A percentile compares a stretch with the other conserved stretches of the same genome.
phyloP scores from a whole-genome alignment of 2,797 vertebrate genomes.

The Diplodus puntazzo region DNA sequence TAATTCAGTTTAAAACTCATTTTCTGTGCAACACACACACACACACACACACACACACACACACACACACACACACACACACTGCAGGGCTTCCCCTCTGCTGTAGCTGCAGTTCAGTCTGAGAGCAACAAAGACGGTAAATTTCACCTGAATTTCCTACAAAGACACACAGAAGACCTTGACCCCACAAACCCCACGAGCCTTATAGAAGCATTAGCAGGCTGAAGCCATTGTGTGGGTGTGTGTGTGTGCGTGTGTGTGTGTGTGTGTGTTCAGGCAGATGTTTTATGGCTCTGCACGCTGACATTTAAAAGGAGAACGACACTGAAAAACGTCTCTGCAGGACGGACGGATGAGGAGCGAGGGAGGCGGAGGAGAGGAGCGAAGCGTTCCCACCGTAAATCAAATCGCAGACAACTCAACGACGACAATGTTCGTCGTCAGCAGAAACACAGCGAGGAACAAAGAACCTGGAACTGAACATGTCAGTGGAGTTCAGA shows the following conservation, averaged over 20 bases:
- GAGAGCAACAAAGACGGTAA: constrained; percentile 33
- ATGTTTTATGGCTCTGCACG: constrained; percentile 51
- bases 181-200: constrained; percentile 65
- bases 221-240: constrained; percentile 5
- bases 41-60: constrained; percentile 14
- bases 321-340: constrained; percentile 84
- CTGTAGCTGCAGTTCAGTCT: background rate
- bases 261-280: constrained; percentile 23
- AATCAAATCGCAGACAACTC: constrained; percentile 73
- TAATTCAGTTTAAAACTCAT: background rate
- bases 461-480: background rate
- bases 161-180: constrained; percentile 61
- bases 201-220: constrained; percentile 47
- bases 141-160: constrained; percentile 56
- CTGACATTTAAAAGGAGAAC: constrained; percentile 60
- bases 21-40: background rate
- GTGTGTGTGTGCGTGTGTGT: constrained; percentile 8
- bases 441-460: background rate
- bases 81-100: constrained; percentile 18
- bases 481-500: background rate
- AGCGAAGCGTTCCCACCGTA: constrained; percentile 52
- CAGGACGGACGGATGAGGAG: constrained; percentile 81
- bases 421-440: background rate
- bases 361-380: constrained; percentile 36
- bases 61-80: constrained; percentile 18